Base-by-base conservation (phyloP, 2,797 vertebrate species). In the Myotis findleyi region DNA sequence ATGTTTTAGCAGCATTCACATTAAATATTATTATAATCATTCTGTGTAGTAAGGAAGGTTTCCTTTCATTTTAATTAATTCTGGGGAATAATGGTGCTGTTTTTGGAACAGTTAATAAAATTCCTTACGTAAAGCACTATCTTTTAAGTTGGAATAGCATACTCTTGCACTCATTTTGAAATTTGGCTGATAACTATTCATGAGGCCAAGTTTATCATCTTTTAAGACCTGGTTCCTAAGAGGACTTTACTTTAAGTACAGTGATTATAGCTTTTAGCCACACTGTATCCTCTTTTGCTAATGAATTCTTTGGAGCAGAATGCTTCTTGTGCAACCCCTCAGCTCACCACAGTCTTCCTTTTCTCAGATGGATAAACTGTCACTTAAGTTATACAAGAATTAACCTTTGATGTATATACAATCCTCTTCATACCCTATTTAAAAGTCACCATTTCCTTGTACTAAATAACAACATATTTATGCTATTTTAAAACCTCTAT, bases 361-460 rank as follows among this genome's bases (percentile, higher is more conserved):
- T 95, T 96, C 75, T 92, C 27, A 95, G 49, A 92, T 89, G 49
- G 38, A 41, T 89, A 95, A 89, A 90, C 53, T 95, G 53, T 94
- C 49, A 88, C 57, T 92, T 92, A 89, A 93, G 75, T 87, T 93
- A 89, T 11, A 38, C 7, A 94, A 89, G 83, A 96, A 36, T 90
- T 85, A 36, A 79, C 82, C 72, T 94, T 93, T 72, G 80, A 73
- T 93, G 5, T 55, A 85, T 55, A 85, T 89, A 23, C 49, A 66
- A 25, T 93, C 7, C 30, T 93, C 17, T 83, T 57, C 71, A 80
- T 88, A 75, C 5, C 36, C 62, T 79, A 20, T 84, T 95, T 93
- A 92, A 64, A 93, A 64, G 68, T 76, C 44, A 91, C 55, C n/a
- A 23, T 23, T 72, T 93, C 4, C 85, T 18, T 41, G 8, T 85